Base-by-base conservation (phyloP, 1,140 invertebrate species). In the Aphelinus certus region DNA sequence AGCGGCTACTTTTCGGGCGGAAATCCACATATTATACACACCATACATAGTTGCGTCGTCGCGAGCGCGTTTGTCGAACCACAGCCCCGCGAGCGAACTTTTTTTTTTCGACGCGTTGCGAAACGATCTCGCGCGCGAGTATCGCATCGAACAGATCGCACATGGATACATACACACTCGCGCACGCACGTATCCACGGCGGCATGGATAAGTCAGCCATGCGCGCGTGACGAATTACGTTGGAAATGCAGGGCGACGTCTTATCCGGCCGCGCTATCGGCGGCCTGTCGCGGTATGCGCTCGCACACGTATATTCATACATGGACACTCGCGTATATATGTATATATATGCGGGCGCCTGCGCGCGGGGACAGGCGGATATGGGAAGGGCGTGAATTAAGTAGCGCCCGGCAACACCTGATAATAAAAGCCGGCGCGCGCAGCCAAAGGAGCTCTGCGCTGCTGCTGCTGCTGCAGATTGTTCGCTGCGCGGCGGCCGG, bases 221-320 rank as follows among this genome's bases (percentile, higher is more conserved):
- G 58, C 64, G 48, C 65, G 66, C 73, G 26, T 75, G 67, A 74
- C 65, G 72, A 63, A 73, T 73, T 43, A 55, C 56, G 43, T 43
- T 61, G 7, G 57, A 67, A 73, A 74, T 49, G 45, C 49, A 1
- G 45, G 3, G 26, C 57, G 72, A 74, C 65, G 10, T 55, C 72
- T 74, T 74, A 74, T 68, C 71, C 43, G 48, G 47, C 7, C 46
- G 51, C 71, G 71, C 71, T 73, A 73, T 73, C 71, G 55, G 51
- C 68, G 10, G 60, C 45, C 61, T 63, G 61, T 63, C 61, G 47
- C 43, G 48, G 7, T 7, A 45, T 57, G 49, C 10, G 9, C 5
- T 43, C 3, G 42, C 26, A 26, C 26, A 26, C 26, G 26, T 60
- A 7, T 46, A 62, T 46, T 42, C 43, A 42, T 43, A 42, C 1